Evolutionary conservation across 2,797 vertebrate genomes (phyloP).

Genomic region (Hypotaenidia philippensis): DNA sequence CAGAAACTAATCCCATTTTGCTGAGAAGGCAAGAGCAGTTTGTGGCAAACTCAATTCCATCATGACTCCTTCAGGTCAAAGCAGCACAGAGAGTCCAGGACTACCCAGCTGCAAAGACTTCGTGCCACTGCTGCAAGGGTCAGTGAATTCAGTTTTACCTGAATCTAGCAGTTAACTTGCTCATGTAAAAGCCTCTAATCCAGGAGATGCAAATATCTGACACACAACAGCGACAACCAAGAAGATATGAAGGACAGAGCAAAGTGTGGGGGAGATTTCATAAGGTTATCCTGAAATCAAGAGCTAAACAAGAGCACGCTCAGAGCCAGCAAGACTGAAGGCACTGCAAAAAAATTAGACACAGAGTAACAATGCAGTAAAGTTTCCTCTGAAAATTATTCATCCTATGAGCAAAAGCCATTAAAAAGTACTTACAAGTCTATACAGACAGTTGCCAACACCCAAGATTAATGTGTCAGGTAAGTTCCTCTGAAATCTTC

Average conservation of each 20-base stretch:
- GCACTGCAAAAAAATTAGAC: neutral
- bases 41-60: neutral
- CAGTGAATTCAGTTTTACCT: neutral
- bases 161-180: fast-evolving
- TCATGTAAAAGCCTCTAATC: neutral
- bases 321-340: neutral
- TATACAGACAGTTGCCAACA: neutral
- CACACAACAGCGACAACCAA: neutral
- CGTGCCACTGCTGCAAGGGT: neutral
- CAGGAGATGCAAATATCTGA: neutral
- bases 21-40: neutral
- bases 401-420: neutral
- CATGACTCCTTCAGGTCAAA: neutral
- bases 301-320: neutral
- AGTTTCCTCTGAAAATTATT: neutral
- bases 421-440: neutral
- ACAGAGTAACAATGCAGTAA: neutral
- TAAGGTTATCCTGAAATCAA: neutral
- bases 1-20: neutral
- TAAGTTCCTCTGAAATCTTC: neutral
- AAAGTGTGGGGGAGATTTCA: fast-evolving
- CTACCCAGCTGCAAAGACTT: neutral
- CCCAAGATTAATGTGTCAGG: neutral
- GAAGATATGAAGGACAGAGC: neutral
- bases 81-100: neutral